Conservation (phyloP, 2,797 vertebrate genomes). For the Rhynchonycteris naso region DNA sequence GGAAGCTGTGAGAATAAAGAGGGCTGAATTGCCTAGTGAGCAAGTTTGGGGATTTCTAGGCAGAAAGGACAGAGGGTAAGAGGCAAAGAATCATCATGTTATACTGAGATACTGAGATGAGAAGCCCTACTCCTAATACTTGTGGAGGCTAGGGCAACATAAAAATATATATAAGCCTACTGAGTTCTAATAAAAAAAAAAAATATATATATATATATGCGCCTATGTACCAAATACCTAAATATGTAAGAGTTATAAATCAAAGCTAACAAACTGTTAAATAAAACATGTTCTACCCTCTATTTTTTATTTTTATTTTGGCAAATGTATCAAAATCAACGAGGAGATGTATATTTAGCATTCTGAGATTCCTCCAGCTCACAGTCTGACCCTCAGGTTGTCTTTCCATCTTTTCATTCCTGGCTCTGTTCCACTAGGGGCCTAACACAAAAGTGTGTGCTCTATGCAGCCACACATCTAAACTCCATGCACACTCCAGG, state of each 20-base stretch:
- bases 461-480: not conserved
- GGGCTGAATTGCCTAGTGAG: not conserved
- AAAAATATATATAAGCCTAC: not conserved
- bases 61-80: not conserved
- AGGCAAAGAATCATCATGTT: not conserved
- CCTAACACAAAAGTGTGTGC: not conserved
- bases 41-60: not conserved
- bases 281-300: constrained; percentile 41
- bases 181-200: no score
- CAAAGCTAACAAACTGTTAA: constrained; percentile 36
- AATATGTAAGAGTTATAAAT: not conserved
- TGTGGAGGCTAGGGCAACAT: not conserved
- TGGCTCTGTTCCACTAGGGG: not conserved
- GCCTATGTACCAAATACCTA: constrained; percentile 4
- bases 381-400: not conserved
- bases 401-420: not conserved
- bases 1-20: constrained; percentile 6
- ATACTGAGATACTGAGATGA: not conserved
- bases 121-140: not conserved
- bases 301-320: no score
- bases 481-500: not conserved
- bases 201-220: not conserved
- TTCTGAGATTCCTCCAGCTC: not conserved
- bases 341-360: constrained; percentile 34
- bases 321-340: not conserved